Evolutionary conservation across 2,888 invertebrate genomes (phyloP).

Genomic region (Cephalotes varians): DNA sequence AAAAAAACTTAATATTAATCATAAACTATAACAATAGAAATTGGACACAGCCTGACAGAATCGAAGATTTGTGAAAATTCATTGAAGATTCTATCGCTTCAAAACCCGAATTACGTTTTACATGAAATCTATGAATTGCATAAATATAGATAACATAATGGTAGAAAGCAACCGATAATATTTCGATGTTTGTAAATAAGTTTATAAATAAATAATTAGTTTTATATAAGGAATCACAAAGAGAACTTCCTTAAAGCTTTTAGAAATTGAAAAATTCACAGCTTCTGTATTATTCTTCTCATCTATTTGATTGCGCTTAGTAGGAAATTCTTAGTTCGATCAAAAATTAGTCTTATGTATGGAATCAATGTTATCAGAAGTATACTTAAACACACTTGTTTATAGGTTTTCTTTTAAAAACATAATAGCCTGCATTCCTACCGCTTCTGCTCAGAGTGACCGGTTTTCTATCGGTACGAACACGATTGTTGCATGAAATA

Average conservation of each 20-base stretch:
- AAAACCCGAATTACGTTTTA: conserved; percentile 11
- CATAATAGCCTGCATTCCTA: conserved; percentile 79
- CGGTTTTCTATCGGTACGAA: conserved; percentile 68
- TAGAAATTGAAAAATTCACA: conserved; percentile 2
- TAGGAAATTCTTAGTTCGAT: conserved; percentile 21
- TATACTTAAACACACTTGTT: conserved; percentile 71
- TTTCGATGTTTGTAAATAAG: background rate
- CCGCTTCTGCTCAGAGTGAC: conserved; percentile 72
- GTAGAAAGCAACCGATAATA: background rate
- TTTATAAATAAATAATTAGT: conserved; percentile 2
- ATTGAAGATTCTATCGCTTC: conserved; percentile 31
- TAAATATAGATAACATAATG: background rate
- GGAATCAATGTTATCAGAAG: background rate
- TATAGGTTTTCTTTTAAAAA: conserved; percentile 73
- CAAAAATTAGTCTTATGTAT: conserved; percentile 1
- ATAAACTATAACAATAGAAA: conserved; percentile 45
- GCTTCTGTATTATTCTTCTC: background rate
- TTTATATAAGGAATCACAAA: conserved; percentile 1
- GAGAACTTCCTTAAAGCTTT: background rate
- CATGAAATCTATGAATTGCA: background rate
- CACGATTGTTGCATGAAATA: conserved; percentile 71
- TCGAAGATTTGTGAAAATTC: conserved; percentile 5
- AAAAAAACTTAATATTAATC: conserved; percentile 65
- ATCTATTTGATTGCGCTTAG: background rate
- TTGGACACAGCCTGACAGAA: conserved; percentile 25